phyloP scores from a whole-genome alignment of 2,113 vertebrate genomes.

The Trichomycterus rosablanca region DNA sequence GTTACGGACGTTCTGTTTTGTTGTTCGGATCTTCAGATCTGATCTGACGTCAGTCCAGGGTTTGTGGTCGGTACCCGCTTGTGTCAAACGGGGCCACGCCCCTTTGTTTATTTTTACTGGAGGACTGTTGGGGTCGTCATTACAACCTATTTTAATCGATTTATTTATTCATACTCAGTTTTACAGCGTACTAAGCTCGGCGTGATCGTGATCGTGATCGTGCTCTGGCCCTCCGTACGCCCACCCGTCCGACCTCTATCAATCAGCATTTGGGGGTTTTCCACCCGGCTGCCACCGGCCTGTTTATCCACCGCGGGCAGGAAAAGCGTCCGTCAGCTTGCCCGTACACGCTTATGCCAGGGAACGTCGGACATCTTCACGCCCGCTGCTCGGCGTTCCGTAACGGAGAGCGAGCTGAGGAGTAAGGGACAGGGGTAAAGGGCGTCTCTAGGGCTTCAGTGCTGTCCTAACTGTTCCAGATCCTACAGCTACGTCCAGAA shows the following conservation, averaged over 20 bases:
- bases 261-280: slow-evolving; percentile 35
- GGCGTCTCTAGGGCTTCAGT: not conserved
- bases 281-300: slow-evolving; percentile 37
- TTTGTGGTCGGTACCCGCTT: no score
- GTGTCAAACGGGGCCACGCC: no score
- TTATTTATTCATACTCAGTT: no score
- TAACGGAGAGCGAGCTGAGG: slow-evolving; percentile 3
- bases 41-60: no score
- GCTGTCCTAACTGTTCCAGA: not conserved
- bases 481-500: not conserved
- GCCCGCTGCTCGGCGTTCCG: slow-evolving; percentile 11
- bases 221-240: slow-evolving; percentile 3
- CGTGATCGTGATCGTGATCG: no score
- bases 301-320: slow-evolving; percentile 18
- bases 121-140: no score
- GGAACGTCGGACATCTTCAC: slow-evolving; percentile 6
- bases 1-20: no score
- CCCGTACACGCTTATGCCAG: slow-evolving; percentile 6
- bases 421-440: not conserved
- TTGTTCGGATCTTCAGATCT: no score
- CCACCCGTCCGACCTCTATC: not conserved
- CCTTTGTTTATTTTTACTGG: no score
- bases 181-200: no score
- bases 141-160: no score
- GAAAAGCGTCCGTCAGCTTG: slow-evolving; percentile 24